Base-by-base conservation (phyloP, 2,888 invertebrate species). In the Ectemnius continuus region DNA sequence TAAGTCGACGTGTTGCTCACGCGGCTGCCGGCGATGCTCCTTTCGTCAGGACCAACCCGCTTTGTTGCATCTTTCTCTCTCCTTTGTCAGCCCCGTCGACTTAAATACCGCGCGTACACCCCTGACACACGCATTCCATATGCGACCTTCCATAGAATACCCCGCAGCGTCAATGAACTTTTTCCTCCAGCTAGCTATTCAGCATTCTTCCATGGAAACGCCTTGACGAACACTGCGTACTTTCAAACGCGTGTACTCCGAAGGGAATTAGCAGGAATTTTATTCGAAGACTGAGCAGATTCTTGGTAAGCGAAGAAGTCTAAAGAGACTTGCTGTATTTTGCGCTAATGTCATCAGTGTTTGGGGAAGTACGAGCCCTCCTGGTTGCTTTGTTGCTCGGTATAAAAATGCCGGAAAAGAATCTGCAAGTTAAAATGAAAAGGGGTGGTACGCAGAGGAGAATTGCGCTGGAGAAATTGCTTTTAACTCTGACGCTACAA, bases 61-160 rank as follows among this genome's bases (percentile, higher is more conserved):
- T 88, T 89, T 89, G 89, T 89, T 84, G 80, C 79, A 85, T 87
- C 87, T 88, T 87, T 84, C 85, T 73, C 70, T 71, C 66, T 69
- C 61, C 75, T 36, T 60, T 52, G 52, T 52, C 6, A 52, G n/a
- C 52, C 47, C 52, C 16, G 52, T 52, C 52, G 52, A 16, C 52
- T 52, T 52, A 52, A 52, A 52, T 16, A 52, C 16, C 4, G 16
- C 14, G 4, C 68, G 26, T 58, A 70, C 52, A 57, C 48, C 70
- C 26, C 26, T 23, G 67, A 67, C 67, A 59, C 67, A 45, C 48
- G 60, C 60, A 67, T 67, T 46, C 67, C 60, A 60, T 2, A 18
- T 67, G 65, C 16, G 36, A 48, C 11, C 20, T 36, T 36, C 36
- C 8, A 36, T 36, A 36, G 6, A 36, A 36, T 36, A 36, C 36